These are phyloP conservation scores for Alouatta palliata DNA, from an alignment of 2,113 vertebrate species.

Conservation along the genomic window DNA sequence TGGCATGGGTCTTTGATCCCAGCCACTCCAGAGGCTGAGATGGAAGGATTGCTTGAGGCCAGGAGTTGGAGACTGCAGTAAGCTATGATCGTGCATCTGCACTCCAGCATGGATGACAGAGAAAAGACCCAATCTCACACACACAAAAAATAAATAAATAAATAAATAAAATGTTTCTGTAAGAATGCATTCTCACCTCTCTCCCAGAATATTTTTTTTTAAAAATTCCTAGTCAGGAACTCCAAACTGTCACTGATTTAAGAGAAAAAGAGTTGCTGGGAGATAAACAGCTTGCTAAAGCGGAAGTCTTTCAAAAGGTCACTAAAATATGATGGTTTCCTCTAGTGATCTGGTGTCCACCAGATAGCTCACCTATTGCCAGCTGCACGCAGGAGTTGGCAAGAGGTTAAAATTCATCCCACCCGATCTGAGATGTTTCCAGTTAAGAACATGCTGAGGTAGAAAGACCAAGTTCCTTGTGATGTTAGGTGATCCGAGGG, in stretches of 20 bases:
- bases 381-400: neutral
- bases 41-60: no score
- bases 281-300: neutral
- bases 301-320: neutral
- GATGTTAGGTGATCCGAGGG: neutral
- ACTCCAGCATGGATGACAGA: no score
- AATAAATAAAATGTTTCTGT: neutral
- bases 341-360: neutral
- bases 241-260: neutral
- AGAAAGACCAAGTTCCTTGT: fast-evolving
- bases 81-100: no score
- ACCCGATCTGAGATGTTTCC: neutral
- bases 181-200: neutral
- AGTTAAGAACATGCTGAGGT: neutral
- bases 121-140: no score
- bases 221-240: neutral
- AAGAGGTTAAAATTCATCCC: neutral
- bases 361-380: neutral
- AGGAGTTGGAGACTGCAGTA: no score
- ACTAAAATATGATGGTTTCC: neutral
- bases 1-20: no score
- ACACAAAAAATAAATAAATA: no score
- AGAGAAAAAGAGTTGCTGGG: neutral
- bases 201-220: neutral
- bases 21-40: no score